These are phyloP conservation scores for Taurulus bubalis DNA, from an alignment of 2,113 vertebrate genomes.

Conservation along the genomic window DNA sequence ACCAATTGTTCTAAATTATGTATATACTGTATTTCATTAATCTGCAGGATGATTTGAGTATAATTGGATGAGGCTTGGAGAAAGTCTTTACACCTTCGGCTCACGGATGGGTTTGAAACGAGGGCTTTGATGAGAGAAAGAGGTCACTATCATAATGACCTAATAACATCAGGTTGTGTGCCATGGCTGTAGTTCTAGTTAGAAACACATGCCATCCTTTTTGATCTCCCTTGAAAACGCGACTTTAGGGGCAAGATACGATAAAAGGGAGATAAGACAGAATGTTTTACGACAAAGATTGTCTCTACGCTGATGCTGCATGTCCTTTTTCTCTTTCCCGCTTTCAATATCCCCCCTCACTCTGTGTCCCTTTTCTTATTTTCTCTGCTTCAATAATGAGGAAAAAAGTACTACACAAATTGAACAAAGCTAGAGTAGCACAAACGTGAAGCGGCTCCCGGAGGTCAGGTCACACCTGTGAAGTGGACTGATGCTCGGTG, in stretches of 20 bases:
- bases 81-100: constrained; percentile 75
- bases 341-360: constrained; percentile 8
- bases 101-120: constrained; percentile 60
- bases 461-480: constrained; percentile 55
- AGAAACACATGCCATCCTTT: constrained; percentile 59
- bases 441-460: constrained; percentile 7
- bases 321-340: constrained; percentile 45
- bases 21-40: constrained; percentile 57
- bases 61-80: constrained; percentile 65
- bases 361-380: constrained; percentile 18
- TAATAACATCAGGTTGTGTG: constrained; percentile 41
- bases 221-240: constrained; percentile 66
- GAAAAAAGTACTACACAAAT: constrained; percentile 32
- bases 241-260: constrained; percentile 34
- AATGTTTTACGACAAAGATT: constrained; percentile 10
- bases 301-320: constrained; percentile 44
- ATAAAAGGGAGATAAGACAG: constrained; percentile 58
- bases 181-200: constrained; percentile 40
- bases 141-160: constrained; percentile 67
- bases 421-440: constrained; percentile 22
- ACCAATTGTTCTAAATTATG: constrained; percentile 75
- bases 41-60: constrained; percentile 52
- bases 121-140: constrained; percentile 63
- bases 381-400: constrained; percentile 38
- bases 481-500: constrained; percentile 33